A percentile compares a stretch with the other conserved stretches of the same genome.
Conservation (phyloP, 2,797 vertebrate genomes). For the Sebastes trivittatus region DNA sequence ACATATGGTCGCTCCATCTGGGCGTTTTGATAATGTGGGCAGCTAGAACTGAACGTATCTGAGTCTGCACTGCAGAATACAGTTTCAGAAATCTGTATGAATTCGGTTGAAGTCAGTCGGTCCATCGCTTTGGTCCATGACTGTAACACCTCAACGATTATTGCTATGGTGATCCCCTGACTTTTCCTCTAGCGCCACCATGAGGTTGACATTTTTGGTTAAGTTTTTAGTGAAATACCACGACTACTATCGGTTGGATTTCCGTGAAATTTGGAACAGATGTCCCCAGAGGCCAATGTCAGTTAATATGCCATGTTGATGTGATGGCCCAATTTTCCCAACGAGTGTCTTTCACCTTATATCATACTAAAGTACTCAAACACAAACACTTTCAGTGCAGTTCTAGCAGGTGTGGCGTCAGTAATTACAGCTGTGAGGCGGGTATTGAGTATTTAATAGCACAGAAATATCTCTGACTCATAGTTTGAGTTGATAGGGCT, state of each 20-base stretch:
- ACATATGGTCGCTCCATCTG: conserved; percentile 42
- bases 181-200: not conserved
- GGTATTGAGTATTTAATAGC: not conserved
- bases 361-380: not conserved
- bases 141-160: not conserved
- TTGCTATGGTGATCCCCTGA: too few relatives aligned
- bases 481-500: not conserved
- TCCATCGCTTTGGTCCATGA: not conserved
- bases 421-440: not conserved
- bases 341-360: not conserved
- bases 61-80: not conserved
- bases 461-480: not conserved
- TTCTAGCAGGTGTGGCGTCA: not conserved
- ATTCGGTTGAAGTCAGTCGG: not conserved
- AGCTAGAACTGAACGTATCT: not conserved
- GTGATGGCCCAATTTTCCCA: not conserved
- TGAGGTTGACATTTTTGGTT: not conserved
- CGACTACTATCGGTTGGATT: not conserved
- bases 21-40: conserved; percentile 7
- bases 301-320: not conserved
- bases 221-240: not conserved
- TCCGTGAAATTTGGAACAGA: not conserved
- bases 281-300: too few relatives aligned
- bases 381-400: not conserved
- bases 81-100: not conserved